Evolutionary conservation across 2,113 vertebrate genomes (phyloP), one percentile per base, ranked within the genome.

Genomic region (Epinephelus cyanopodus): DNA sequence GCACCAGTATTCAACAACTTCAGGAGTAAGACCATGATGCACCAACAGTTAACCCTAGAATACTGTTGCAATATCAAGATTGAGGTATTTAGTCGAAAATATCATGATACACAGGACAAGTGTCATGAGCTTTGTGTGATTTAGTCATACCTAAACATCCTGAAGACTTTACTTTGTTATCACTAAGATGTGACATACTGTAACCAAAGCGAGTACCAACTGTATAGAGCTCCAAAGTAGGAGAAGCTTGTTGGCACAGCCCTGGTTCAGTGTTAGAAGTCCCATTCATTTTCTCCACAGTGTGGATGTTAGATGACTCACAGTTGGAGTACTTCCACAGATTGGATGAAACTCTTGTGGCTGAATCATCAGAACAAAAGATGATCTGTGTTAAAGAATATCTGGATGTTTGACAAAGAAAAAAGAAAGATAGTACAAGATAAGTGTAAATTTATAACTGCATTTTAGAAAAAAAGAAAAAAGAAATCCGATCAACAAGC

Each of bases 341-440:
- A 27, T 25, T 61, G 54, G 53, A 60, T 45, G 15, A 42, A 56
- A 65, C 50, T 18, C 17, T 21, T n/a, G 25, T 7, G 4, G 63
- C 18, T 67, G 63, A 57, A 58, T 67, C 63, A 77, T n/a, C 37
- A n/a, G 37, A 53, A 58, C 37, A 58, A 67, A 58, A 21, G 13
- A 65, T 25, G 37, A 57, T 3, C 4, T 7, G 33, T 5, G 13
- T 54, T 37, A 13, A 11, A 25, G 8, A 6, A 15, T 2, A n/a
- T 11, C 17, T 7, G 37, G 69, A 42, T 27, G 37, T 57, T 58
- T 5, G 23, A 47, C n/a, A 45, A 57, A 27, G 23, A 18, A 45
- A 57, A 27, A 56, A 23, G 10, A 6, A 6, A 37, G 4, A 70
- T 1, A 11, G 15, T 19, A 14, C 1, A 37, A 39, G 33, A n/a